Conservation (phyloP, 2,113 vertebrate species). For the Ctenomys sociabilis region DNA sequence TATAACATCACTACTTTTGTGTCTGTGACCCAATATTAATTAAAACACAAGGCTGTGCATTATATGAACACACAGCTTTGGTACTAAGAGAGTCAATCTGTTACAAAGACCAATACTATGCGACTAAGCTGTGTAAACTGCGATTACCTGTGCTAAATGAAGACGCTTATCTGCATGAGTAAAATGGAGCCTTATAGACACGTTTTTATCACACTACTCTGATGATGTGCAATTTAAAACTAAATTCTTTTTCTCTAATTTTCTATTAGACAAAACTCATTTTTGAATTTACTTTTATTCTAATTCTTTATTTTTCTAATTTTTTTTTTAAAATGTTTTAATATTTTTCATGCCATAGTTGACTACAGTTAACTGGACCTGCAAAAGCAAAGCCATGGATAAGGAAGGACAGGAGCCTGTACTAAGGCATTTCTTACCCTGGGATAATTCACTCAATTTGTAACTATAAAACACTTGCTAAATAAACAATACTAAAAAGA, state of each 20-base stretch:
- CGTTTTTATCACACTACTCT: not conserved
- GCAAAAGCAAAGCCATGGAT: not conserved
- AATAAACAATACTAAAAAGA: not conserved
- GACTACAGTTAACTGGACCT: not conserved
- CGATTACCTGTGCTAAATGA: too few relatives aligned
- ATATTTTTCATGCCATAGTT: not conserved
- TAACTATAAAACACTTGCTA: not conserved
- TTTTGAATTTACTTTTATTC: too few relatives aligned
- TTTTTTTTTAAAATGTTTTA: not conserved
- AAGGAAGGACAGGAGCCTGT: not conserved
- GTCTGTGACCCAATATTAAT: not conserved
- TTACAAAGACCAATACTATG: not conserved
- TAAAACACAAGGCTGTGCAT: not conserved
- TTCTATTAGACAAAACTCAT: not conserved
- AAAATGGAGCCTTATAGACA: not conserved
- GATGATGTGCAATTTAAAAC: not conserved
- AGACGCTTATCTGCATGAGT: not conserved
- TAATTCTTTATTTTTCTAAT: not conserved
- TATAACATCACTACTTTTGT: not conserved
- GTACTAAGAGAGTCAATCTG: not conserved
- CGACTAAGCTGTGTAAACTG: not conserved
- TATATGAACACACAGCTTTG: accelerated
- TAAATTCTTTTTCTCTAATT: not conserved
- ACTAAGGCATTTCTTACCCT: not conserved
- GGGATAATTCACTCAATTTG: not conserved